Conservation (phyloP, 2,888 invertebrate genomes). For the Gnatocerus cornutus region DNA sequence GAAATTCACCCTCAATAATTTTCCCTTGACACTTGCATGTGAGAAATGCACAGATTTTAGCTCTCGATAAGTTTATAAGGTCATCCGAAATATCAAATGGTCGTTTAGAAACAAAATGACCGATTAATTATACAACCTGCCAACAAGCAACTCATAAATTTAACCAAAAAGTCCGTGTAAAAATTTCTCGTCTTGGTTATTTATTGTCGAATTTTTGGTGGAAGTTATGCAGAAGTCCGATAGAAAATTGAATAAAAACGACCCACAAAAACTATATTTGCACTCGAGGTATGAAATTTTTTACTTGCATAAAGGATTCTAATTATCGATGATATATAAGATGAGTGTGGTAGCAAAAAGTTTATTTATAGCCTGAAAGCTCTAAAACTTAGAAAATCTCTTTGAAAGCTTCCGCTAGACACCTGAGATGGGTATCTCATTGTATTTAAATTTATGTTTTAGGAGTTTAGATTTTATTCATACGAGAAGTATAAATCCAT, state of each 20-base stretch:
- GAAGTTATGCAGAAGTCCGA: conserved; percentile 40
- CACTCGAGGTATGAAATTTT: conserved; percentile 8
- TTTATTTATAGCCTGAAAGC: conserved; percentile 40
- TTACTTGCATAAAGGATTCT: conserved; percentile 23
- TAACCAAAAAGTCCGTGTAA: background rate
- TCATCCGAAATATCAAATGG: conserved; percentile 48
- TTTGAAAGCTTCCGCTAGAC: conserved; percentile 48
- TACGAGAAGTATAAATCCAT: conserved; percentile 16
- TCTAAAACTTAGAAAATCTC: conserved; percentile 45
- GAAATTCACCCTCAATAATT: conserved; percentile 16
- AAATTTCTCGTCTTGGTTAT: conserved; percentile 35
- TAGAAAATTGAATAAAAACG: conserved; percentile 7
- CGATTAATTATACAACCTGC: conserved; percentile 40
- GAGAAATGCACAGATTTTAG: conserved; percentile 46
- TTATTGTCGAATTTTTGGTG: conserved; percentile 25
- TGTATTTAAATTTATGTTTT: conserved; percentile 61
- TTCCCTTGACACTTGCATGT: conserved; percentile 40
- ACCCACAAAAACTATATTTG: background rate
- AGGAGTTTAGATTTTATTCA: conserved; percentile 54
- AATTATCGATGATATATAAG: conserved; percentile 44
- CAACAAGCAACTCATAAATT: conserved; percentile 41
- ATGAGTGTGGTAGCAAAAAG: conserved; percentile 34
- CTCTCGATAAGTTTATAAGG: conserved; percentile 45
- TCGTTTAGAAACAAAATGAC: conserved; percentile 35
- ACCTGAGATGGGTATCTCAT: conserved; percentile 58